Base-by-base conservation (phyloP, 1,140 invertebrate genomes). In the Anthonomus grandis region DNA sequence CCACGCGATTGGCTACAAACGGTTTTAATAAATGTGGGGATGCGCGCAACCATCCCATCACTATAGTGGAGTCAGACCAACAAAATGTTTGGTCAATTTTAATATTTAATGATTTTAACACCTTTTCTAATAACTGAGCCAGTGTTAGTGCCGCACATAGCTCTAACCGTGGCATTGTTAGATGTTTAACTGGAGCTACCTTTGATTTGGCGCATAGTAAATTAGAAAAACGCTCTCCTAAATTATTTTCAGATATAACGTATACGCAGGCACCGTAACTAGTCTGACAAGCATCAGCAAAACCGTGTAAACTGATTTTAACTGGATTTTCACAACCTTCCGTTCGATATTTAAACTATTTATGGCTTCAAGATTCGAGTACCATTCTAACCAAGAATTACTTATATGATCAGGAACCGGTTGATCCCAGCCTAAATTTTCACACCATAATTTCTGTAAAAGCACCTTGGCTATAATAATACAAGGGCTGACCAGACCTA, bases 141-240 rank as follows among this genome's bases (percentile, higher is more conserved):
- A 68, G 60, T 6, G 75, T 15, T 4, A 71, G 13, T 0, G 74
- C 73, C 9, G 66, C 76, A 37, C 58, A 67, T 6, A 77, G 56
- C 52, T 78, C 76, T n/a, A 76, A 44, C 18, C 73, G 38, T 4
- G 74, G 71, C 37, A 76, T 69, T 2, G 74, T 64, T n/a, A 53
- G 47, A 0, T 58, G 54, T 44, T 68, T 67, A 4, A 74, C 38
- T 9, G 75, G 73, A n/a, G 74, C 62, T 6, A 59, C 50, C 18
- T 53, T 52, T 12, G 49, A 52, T 59, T 59, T 59, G 4, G 57
- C 37, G 74, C 71, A 60, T 19, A 37, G 64, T 64, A 25, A 50
- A 27, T 48, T 12, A 8, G 12, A 48, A 34, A 34, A n/a, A 6
- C 23, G 13, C 4, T 48, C 8, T 44, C 44, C 9, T 68, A 62